Evolutionary conservation across 2,888 invertebrate species (phyloP).

Genomic region (Drosophila yooni): DNA sequence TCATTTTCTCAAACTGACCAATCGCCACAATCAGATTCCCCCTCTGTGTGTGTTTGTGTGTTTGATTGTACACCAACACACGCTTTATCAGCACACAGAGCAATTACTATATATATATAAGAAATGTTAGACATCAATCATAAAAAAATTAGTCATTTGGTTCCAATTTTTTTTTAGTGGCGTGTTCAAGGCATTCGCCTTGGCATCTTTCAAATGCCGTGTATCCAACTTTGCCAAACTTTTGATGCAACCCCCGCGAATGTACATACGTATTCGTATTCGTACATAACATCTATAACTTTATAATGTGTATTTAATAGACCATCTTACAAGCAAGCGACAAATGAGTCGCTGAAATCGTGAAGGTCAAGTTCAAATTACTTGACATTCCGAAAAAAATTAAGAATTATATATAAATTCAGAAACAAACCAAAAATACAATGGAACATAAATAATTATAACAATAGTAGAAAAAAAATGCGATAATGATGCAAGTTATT

Average conservation of each 20-base stretch:
- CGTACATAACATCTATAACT: constrained; percentile 40
- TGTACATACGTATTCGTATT: neutral
- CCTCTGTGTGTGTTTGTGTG: constrained; percentile 6
- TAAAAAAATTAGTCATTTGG: constrained; percentile 64
- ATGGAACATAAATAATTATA: neutral
- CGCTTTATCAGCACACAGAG: constrained; percentile 60
- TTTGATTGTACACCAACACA: constrained; percentile 26
- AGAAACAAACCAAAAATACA: neutral
- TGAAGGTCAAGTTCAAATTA: constrained; percentile 77
- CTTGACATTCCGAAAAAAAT: constrained; percentile 42
- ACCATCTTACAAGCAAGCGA: constrained; percentile 75
- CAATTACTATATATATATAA: constrained; percentile 13
- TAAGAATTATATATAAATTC: neutral
- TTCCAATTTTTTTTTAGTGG: constrained; percentile 29
- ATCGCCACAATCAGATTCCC: constrained; percentile 18
- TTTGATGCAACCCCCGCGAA: constrained; percentile 62
- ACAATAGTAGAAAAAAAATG: neutral
- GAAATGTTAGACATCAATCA: constrained; percentile 67
- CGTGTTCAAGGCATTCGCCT: constrained; percentile 68
- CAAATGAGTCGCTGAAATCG: constrained; percentile 71
- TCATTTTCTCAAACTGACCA: constrained; percentile 29
- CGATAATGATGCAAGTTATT: neutral
- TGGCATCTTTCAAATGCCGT: constrained; percentile 42
- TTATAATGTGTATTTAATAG: constrained; percentile 78
- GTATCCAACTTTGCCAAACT: constrained; percentile 60